Evolutionary conservation across 2,797 vertebrate genomes (phyloP).

Genomic region (Siniperca scherzeri): DNA sequence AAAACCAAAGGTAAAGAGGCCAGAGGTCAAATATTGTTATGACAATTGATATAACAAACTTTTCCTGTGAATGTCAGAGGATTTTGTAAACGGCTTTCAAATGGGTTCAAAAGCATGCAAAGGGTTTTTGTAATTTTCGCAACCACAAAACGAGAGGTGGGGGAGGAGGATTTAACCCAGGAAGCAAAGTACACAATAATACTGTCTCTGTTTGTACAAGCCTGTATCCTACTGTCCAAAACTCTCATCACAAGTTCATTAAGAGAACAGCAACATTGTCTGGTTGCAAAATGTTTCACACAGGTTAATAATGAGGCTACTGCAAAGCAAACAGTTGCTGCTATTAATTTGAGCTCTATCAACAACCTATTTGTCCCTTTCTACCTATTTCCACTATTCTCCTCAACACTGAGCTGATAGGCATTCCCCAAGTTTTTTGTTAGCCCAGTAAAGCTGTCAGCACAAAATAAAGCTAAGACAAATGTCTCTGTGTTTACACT

Average conservation of each 20-base stretch:
- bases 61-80: conserved; percentile 48
- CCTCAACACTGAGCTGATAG: conserved; percentile 53
- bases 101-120: conserved; percentile 26
- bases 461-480: conserved; percentile 74
- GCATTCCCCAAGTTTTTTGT: conserved; percentile 35
- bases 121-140: conserved; percentile 26
- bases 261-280: conserved; percentile 33
- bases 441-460: conserved; percentile 69
- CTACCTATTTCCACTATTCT: conserved; percentile 35
- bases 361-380: conserved; percentile 69
- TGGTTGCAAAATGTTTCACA: conserved; percentile 43
- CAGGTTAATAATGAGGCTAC: conserved; percentile 47
- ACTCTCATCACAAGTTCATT: conserved; percentile 76
- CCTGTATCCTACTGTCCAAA: conserved; percentile 45
- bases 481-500: conserved; percentile 71
- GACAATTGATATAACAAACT: conserved; percentile 54
- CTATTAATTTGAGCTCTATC: conserved; percentile 67
- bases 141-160: conserved; percentile 31
- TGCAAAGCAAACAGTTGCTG: conserved; percentile 53
- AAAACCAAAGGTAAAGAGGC: conserved; percentile 38
- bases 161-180: conserved; percentile 30
- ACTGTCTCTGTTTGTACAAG: conserved; percentile 62
- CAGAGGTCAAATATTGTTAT: conserved; percentile 48
- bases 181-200: conserved; percentile 58
- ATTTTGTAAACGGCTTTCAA: conserved; percentile 7